Base-by-base conservation (phyloP, 1,140 invertebrate genomes). In the Eupristina koningsbergeri region DNA sequence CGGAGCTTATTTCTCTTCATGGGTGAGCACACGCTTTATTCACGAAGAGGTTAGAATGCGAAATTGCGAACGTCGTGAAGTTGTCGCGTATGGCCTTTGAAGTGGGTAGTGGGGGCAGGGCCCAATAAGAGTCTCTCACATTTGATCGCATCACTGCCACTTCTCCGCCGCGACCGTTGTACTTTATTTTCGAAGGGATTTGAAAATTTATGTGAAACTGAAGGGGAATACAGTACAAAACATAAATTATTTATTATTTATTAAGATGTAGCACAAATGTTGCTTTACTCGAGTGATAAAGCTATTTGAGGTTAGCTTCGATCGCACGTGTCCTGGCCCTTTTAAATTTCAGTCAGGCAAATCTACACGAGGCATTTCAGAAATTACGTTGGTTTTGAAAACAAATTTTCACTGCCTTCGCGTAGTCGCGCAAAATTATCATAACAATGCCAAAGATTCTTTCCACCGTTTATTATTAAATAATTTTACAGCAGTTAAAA, bases 401-500 rank as follows among this genome's bases (percentile, higher is more conserved):
- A 29, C 7, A 1, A 13, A n/a, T 29, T 34, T 7, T 34, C 8
- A 9, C n/a, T 34, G 31, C 13, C 31, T 34, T 15, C 34, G 13
- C 8, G 29, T 34, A 13, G 34, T 64, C 17, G 15, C 61, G 9
- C 13, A 0, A 17, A 64, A 67, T 36, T 36, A 67, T 67, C 31
- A 22, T 19, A 67, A 36, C 17, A 39, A 36, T 67, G 22, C 31
- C 6, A 8, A 67, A 71, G 41, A 13, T 31, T 41, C 3, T 71
- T 58, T 41, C 11, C 67, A 71, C 11, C 34, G 39, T 53, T 83
- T 78, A 69, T 41, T 64, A 36, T 45, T 36, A 11, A 63, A n/a
- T n/a, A n/a, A n/a, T n/a, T n/a, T n/a, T 47, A 29, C 73, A n/a
- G 36, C 79, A 61, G 76, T 74, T 67, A 79, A 84, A 71, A 79